Evolutionary conservation across 2,888 invertebrate species (phyloP).

Genomic region (Pseudococcus viburni): DNA sequence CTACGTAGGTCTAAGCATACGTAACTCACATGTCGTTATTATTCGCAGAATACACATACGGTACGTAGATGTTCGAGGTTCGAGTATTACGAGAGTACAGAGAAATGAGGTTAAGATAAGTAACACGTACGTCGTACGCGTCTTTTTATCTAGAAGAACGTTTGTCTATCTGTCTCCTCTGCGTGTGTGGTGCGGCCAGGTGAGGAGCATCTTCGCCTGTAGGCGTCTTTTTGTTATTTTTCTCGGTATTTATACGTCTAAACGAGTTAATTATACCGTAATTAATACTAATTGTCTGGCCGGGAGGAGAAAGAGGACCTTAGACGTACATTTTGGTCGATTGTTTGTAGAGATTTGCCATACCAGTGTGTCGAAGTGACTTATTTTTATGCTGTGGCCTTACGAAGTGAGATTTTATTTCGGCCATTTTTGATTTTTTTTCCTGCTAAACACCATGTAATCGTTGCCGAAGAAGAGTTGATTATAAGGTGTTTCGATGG

Average conservation of each 20-base stretch:
- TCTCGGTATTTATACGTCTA: constrained; percentile 15
- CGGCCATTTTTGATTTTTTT: background rate
- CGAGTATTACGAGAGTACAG: background rate
- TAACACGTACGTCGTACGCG: background rate
- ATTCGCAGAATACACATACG: background rate
- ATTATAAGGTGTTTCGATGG: background rate
- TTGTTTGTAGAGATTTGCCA: background rate
- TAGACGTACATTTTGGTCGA: background rate
- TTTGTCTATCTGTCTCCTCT: background rate
- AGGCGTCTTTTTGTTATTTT: background rate
- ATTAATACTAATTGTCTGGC: constrained; percentile 12
- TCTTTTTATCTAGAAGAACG: background rate
- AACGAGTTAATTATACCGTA: constrained; percentile 21
- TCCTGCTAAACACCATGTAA: background rate
- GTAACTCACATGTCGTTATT: background rate
- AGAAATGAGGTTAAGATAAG: constrained; percentile 17
- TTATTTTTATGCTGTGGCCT: background rate
- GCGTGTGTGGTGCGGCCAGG: background rate
- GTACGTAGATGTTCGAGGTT: background rate
- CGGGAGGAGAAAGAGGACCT: background rate
- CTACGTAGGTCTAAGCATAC: background rate
- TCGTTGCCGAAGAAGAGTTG: background rate
- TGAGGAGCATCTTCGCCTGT: background rate
- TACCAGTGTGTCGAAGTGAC: background rate
- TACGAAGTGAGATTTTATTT: background rate